Base-by-base conservation (phyloP, 92 coral and sea anemone species). In the Nematostella vectensis region DNA sequence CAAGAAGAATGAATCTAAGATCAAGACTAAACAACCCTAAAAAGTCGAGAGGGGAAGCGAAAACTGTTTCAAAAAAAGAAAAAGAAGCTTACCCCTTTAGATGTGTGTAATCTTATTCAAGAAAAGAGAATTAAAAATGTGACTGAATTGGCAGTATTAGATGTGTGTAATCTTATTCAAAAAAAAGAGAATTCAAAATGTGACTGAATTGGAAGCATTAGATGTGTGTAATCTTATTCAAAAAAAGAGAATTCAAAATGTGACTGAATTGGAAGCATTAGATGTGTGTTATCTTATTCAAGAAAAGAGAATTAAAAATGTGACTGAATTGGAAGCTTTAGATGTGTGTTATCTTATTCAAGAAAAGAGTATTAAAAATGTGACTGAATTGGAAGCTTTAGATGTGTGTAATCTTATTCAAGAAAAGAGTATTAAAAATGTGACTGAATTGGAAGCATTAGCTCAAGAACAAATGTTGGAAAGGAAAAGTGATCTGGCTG, bases 401-500 rank as follows among this genome's bases (percentile, higher is more conserved):
- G 65, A 77, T 31, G 62, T 82, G 1, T 21, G 62, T 11, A 55
- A 76, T 12, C 43, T 71, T 3, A 55, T 73, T 13, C 22, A 65
- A 37, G 55, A 47, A 12, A 82, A 76, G 17, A 60, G 48, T n/a
- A 72, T 79, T 9, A 60, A 25, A 63, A 48, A 59, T 1, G 11
- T 37, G 25, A 70, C 73, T 0, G 75, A 82, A 30, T 59, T 82
- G 53, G 69, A 58, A 37, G 78, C 82, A 21, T 48, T 80, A 15
- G 78, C 74, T 2, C n/a, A 42, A 19, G 64, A 71, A 29, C 69
- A 73, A 29, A 82, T 54, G 20, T 15, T 12, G 40, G 86, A 83
- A 33, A 82, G 83, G 0, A 75, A 75, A 70, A 50, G 53, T 0
- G 72, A 81, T 58, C 20, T 75, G 1, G 77, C 73, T 27, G 61